Evolutionary conservation across 2,888 invertebrate genomes (phyloP).

Genomic region (Itoplectis maculator): DNA sequence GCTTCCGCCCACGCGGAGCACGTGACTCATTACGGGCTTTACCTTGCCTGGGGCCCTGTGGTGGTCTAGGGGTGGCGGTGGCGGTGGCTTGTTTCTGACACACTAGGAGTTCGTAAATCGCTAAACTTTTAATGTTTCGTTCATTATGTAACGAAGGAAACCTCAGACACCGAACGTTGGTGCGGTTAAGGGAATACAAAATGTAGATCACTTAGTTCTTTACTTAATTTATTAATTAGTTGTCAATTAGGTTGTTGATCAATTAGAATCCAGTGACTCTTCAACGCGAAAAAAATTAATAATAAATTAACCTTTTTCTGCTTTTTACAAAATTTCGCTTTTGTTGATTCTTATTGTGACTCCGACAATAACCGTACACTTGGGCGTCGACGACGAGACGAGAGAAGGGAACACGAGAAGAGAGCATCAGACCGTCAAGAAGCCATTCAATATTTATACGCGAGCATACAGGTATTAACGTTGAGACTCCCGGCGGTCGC

Average conservation of each 20-base stretch:
- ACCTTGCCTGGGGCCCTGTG: background rate
- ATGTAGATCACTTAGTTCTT: too few relatives aligned
- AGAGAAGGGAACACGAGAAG: conserved; percentile 1
- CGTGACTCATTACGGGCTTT: conserved; percentile 35
- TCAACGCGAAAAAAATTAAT: background rate
- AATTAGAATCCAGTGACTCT: background rate
- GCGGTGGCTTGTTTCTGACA: conserved; percentile 5
- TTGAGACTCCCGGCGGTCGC: background rate
- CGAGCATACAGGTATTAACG: conserved; percentile 10
- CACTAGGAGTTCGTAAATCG: conserved; percentile 14
- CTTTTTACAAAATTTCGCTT: too few relatives aligned
- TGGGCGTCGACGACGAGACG: conserved; percentile 3
- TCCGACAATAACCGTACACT: background rate
- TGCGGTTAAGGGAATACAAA: background rate
- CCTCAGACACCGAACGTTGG: background rate
- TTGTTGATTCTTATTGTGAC: background rate
- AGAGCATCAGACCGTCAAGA: conserved; percentile 34
- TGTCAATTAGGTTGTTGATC: too few relatives aligned
- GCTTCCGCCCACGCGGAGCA: conserved; percentile 27
- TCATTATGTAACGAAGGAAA: background rate
- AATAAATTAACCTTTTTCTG: background rate
- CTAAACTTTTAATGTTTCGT: conserved; percentile 16
- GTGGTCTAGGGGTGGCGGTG: background rate
- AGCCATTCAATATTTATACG: conserved; percentile 54
- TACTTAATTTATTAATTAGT: too few relatives aligned